These are phyloP conservation scores for Porites cylindrica DNA, from an alignment of 92 coral and sea anemone species.

Conservation along the genomic window DNA sequence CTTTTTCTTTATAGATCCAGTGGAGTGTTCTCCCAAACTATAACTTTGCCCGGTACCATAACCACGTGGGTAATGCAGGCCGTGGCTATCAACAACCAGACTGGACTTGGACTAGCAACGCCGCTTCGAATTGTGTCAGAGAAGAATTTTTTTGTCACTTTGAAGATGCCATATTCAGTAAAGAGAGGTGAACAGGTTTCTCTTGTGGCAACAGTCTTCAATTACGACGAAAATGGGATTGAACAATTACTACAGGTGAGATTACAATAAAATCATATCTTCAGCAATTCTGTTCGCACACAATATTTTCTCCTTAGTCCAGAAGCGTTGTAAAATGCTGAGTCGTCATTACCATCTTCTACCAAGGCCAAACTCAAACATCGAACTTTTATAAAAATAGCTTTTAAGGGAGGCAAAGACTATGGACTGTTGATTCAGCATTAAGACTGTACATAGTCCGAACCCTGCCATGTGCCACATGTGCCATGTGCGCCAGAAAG, in stretches of 20 bases:
- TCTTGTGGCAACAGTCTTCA: conserved; percentile 81
- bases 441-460: too few relatives aligned
- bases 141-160: conserved; percentile 63
- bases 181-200: conserved; percentile 96
- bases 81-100: conserved; percentile 87
- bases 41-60: conserved; percentile 93
- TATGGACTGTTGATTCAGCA: too few relatives aligned
- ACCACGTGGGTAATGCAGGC: conserved; percentile 97
- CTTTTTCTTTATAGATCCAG: conserved; percentile 26
- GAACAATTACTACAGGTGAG: conserved; percentile 24
- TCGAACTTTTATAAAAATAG: too few relatives aligned
- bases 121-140: conserved; percentile 69
- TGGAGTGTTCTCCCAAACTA: conserved; percentile 47
- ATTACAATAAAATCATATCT: too few relatives aligned
- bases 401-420: too few relatives aligned
- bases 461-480: too few relatives aligned
- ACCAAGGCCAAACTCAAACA: too few relatives aligned
- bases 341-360: too few relatives aligned
- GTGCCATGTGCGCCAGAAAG: too few relatives aligned
- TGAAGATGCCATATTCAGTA: conserved; percentile 91
- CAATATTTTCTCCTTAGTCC: too few relatives aligned
- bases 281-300: too few relatives aligned
- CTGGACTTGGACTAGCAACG: conserved; percentile 91
- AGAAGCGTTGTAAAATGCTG: too few relatives aligned
- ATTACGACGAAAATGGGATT: conserved; percentile 51